Evolutionary conservation across 2,113 vertebrate species (phyloP).

Genomic region (Entomyzon cyanotis): DNA sequence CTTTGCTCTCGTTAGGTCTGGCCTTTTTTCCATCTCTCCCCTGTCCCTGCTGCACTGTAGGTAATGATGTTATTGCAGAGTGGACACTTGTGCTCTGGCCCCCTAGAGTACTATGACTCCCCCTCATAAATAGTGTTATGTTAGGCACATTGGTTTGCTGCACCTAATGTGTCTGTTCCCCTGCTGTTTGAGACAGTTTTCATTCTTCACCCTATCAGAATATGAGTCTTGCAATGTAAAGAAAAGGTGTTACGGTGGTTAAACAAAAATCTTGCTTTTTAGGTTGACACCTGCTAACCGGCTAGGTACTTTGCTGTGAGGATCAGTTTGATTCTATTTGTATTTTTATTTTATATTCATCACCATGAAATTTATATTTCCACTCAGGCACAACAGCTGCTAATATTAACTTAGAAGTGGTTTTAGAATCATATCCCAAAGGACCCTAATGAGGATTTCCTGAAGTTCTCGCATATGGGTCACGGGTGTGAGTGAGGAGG

Average conservation of each 20-base stretch:
- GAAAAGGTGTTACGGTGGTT: not conserved
- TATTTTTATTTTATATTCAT: not conserved
- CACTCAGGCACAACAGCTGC: not conserved
- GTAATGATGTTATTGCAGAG: not conserved
- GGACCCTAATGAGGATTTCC: slow-evolving; percentile 58
- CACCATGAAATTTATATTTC: not conserved
- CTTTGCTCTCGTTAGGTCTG: slow-evolving; percentile 9
- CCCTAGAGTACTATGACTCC: not conserved
- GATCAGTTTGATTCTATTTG: not conserved
- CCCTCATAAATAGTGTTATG: not conserved
- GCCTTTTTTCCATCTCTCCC: not conserved
- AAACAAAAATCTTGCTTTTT: not conserved
- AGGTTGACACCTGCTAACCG: not conserved
- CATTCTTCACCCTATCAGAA: not conserved
- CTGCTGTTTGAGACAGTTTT: not conserved
- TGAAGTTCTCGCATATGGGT: slow-evolving; percentile 40
- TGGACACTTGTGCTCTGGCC: not conserved
- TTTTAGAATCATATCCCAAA: slow-evolving; percentile 15
- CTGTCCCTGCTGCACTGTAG: not conserved
- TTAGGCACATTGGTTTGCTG: not conserved
- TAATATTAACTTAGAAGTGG: not conserved
- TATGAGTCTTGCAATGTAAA: not conserved
- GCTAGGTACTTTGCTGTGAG: not conserved
- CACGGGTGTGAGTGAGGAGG: slow-evolving; percentile 1
- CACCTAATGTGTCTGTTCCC: not conserved